These are phyloP conservation scores for Crocidura indochinensis DNA, from an alignment of 2,797 vertebrate species.

Conservation along the genomic window DNA sequence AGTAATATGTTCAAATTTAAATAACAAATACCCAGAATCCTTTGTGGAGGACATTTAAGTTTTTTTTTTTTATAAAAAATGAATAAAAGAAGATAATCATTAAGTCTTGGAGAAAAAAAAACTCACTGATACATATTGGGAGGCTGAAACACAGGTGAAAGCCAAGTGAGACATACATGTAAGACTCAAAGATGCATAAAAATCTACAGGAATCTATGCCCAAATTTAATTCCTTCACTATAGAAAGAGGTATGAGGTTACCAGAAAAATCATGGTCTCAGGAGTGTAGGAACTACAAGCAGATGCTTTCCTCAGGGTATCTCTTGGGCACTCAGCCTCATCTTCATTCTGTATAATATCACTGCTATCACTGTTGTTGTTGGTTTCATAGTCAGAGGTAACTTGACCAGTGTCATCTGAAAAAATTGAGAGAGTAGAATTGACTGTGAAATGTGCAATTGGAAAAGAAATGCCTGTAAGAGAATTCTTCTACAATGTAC, in stretches of 20 bases:
- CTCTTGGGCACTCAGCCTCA: slow-evolving; percentile 91
- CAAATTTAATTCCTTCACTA: neutral
- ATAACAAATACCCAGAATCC: neutral
- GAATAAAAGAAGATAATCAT: neutral
- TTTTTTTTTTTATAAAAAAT: neutral
- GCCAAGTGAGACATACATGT: neutral
- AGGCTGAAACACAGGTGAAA: neutral
- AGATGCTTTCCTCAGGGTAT: slow-evolving; percentile 81
- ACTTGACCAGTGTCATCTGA: slow-evolving; percentile 93
- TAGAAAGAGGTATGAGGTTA: slow-evolving; percentile 32
- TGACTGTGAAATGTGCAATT: slow-evolving; percentile 44
- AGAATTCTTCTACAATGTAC: neutral
- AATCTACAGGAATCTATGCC: neutral
- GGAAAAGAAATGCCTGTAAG: neutral
- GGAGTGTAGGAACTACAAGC: slow-evolving; percentile 87
- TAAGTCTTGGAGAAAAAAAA: neutral
- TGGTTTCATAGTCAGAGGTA: slow-evolving; percentile 98
- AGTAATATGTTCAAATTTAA: slow-evolving; percentile 2
- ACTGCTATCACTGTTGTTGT: slow-evolving; percentile 97
- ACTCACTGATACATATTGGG: neutral
- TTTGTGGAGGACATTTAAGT: neutral
- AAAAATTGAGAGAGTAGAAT: slow-evolving; percentile 77
- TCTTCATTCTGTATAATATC: slow-evolving; percentile 95
- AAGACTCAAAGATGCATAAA: too few species aligned
- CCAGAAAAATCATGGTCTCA: slow-evolving; percentile 91